phyloP scores from a whole-genome alignment of 2,113 vertebrate genomes.

The Fregata magnificens region DNA sequence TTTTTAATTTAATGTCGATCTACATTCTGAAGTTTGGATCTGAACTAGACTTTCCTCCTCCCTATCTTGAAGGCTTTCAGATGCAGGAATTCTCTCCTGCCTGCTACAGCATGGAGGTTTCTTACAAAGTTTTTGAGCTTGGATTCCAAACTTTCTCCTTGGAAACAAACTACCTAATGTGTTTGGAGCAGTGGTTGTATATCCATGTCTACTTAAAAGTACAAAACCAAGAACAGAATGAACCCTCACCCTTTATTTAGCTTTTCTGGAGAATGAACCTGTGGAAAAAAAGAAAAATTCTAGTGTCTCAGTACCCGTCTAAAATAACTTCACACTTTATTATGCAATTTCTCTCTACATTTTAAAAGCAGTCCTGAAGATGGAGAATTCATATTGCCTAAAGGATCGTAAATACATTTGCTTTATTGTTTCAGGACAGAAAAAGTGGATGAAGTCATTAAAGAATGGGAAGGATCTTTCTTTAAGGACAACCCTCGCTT shows the following conservation, averaged over 20 bases:
- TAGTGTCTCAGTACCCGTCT: background rate
- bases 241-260: background rate
- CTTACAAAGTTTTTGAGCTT: background rate
- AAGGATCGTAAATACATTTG: background rate
- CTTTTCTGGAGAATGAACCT: background rate
- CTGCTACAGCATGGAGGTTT: background rate
- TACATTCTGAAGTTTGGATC: background rate
- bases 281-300: background rate
- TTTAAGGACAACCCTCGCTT: constrained; percentile 96
- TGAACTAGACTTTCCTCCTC: background rate
- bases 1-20: background rate
- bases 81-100: background rate
- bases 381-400: background rate
- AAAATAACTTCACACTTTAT: background rate
- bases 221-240: background rate
- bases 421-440: constrained; percentile 85
- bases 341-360: background rate
- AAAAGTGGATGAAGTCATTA: constrained; percentile 95
- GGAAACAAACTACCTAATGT: constrained; percentile 10
- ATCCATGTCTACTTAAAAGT: background rate
- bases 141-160: constrained; percentile 21
- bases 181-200: background rate
- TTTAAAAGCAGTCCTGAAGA: background rate
- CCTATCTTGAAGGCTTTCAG: background rate
- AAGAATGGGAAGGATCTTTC: constrained; percentile 97